These are phyloP conservation scores for Petrocephalus zakoni DNA, from an alignment of 2,113 vertebrate species.

Conservation along the genomic window DNA sequence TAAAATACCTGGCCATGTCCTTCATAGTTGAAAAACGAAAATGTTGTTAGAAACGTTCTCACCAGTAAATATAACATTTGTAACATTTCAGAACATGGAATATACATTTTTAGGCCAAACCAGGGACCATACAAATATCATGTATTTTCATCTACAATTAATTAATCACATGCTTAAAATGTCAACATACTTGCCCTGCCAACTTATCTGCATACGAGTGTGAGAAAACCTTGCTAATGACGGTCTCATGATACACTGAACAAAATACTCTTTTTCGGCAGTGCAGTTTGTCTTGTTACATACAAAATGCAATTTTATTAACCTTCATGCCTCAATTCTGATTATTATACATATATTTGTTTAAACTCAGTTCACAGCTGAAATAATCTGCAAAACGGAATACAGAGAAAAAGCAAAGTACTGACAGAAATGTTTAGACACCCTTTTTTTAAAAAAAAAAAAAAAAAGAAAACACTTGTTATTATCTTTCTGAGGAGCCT, in stretches of 20 bases:
- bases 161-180: background rate
- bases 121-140: background rate
- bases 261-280: conserved; percentile 27
- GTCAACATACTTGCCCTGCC: background rate
- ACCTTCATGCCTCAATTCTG: conserved; percentile 99
- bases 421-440: conserved; percentile 95
- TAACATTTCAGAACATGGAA: background rate
- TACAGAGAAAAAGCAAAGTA: conserved; percentile 89
- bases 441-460: conserved; percentile 59
- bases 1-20: background rate
- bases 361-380: conserved; percentile 99
- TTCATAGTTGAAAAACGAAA: background rate
- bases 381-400: conserved; percentile 87
- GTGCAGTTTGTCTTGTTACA: conserved; percentile 66
- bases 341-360: conserved; percentile 99
- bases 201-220: background rate
- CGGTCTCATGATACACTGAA: background rate
- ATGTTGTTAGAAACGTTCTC: background rate
- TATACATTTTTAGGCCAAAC: background rate
- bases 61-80: background rate
- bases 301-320: conserved; percentile 99
- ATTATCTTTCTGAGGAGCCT: conserved; percentile 81
- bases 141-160: background rate
- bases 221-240: background rate
- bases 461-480: conserved; percentile 78